Percentiles rank a stretch among this genome's conserved stretches.
These are phyloP conservation scores for Dromiciops gliroides DNA, from an alignment of 2,113 vertebrate genomes.

Conservation along the genomic window DNA sequence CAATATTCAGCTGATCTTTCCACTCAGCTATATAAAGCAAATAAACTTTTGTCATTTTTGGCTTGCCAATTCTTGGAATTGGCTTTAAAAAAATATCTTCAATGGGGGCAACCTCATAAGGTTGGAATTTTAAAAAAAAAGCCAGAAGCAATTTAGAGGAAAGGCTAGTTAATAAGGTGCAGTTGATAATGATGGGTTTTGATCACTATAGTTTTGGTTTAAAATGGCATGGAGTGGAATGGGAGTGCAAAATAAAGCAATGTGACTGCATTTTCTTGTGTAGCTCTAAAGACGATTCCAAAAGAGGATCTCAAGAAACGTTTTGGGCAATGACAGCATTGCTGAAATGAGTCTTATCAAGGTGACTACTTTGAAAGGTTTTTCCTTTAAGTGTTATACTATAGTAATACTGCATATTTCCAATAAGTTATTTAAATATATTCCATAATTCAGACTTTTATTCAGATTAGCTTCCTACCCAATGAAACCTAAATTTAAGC, in stretches of 20 bases:
- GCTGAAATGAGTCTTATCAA: not conserved
- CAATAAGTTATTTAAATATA: not conserved
- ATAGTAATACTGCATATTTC: not conserved
- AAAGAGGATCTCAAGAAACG: constrained; percentile 12
- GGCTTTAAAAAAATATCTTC: too few species aligned
- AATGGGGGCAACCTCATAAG: too few species aligned
- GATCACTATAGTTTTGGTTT: not conserved
- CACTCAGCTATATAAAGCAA: too few species aligned
- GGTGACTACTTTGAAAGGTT: not conserved
- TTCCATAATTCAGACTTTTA: constrained; percentile 1
- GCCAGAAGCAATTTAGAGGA: too few species aligned
- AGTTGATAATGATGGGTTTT: too few species aligned
- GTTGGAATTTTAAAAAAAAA: too few species aligned
- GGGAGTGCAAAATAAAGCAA: not conserved
- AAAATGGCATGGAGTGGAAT: not conserved
- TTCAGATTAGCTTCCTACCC: constrained; percentile 19
- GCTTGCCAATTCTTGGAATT: too few species aligned
- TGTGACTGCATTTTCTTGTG: not conserved
- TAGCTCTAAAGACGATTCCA: constrained; percentile 44
- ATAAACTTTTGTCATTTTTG: too few species aligned
- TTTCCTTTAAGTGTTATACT: not conserved
- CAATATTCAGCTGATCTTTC: too few species aligned
- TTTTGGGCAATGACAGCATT: constrained; percentile 5
- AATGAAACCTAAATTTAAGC: constrained; percentile 25
- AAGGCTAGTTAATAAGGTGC: too few species aligned